Evolutionary conservation across 2,888 invertebrate species (phyloP).

Genomic region (Macaria notata): DNA sequence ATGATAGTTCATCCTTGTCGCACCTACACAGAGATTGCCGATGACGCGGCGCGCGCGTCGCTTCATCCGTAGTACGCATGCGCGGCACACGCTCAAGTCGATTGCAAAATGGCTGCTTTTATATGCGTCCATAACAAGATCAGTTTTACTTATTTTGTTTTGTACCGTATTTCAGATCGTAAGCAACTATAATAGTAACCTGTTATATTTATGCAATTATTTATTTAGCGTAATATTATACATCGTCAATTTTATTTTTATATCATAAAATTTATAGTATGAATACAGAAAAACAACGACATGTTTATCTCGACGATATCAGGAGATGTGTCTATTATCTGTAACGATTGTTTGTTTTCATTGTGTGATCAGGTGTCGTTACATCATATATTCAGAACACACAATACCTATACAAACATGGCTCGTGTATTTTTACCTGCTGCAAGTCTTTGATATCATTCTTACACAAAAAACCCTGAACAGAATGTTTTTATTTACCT

Average conservation of each 20-base stretch:
- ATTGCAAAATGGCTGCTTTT: slow-evolving; percentile 62
- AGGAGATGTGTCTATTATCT: slow-evolving; percentile 16
- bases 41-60: slow-evolving; percentile 40
- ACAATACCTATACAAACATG: slow-evolving; percentile 20
- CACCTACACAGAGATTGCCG: slow-evolving; percentile 26
- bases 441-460: slow-evolving; percentile 14
- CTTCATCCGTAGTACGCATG: slow-evolving; percentile 41
- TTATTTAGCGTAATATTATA: too few species aligned
- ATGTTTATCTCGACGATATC: slow-evolving; percentile 16
- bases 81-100: slow-evolving; percentile 40
- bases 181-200: too few species aligned
- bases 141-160: slow-evolving; percentile 35
- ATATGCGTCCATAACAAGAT: slow-evolving; percentile 39
- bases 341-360: slow-evolving; percentile 21
- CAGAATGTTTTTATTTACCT: slow-evolving; percentile 4
- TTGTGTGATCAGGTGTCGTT: slow-evolving; percentile 23
- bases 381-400: slow-evolving; percentile 21
- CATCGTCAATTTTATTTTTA: too few species aligned
- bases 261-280: too few species aligned
- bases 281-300: slow-evolving; percentile 1
- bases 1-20: slow-evolving; percentile 18
- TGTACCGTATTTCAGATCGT: slow-evolving; percentile 18
- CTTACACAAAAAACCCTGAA: neutral
- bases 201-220: too few species aligned
- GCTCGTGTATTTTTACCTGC: slow-evolving; percentile 24